These are phyloP conservation scores for Microdon myrmicae DNA, from an alignment of 2,888 invertebrate genomes.

Conservation along the genomic window DNA sequence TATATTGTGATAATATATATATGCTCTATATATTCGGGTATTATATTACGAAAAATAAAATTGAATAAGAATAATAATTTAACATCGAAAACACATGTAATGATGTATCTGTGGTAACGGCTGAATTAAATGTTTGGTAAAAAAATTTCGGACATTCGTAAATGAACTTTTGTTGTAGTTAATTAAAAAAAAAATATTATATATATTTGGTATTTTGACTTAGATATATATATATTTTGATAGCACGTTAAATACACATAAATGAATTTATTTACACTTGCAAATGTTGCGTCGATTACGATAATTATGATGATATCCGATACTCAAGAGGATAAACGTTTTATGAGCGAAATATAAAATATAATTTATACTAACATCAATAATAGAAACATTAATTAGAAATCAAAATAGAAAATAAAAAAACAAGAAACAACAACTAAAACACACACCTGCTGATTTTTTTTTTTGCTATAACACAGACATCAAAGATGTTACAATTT, in stretches of 20 bases:
- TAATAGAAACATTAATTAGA: slow-evolving; percentile 23
- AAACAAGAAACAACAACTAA: slow-evolving; percentile 14
- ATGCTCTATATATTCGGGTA: no score
- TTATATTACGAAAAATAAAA: slow-evolving; percentile 5
- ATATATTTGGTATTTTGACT: no score
- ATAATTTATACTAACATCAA: slow-evolving; percentile 22
- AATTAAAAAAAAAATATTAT: no score
- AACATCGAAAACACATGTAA: slow-evolving; percentile 41
- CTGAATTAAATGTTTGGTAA: slow-evolving; percentile 47
- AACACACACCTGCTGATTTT: no score
- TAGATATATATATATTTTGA: slow-evolving; percentile 7
- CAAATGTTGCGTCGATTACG: slow-evolving; percentile 42
- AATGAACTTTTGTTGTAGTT: slow-evolving; percentile 18
- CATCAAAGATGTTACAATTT: no score
- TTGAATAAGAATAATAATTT: slow-evolving; percentile 3
- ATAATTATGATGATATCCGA: slow-evolving; percentile 30
- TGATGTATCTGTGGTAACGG: slow-evolving; percentile 41
- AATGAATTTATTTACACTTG: slow-evolving; percentile 49
- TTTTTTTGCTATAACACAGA: slow-evolving; percentile 30
- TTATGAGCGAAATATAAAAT: slow-evolving; percentile 1
- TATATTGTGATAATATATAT: no score
- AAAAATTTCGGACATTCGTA: slow-evolving; percentile 50
- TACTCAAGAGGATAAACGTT: slow-evolving; percentile 15
- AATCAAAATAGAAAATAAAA: slow-evolving; percentile 4
- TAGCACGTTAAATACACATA: no score